Base-by-base conservation (phyloP, 2,888 invertebrate species). In the Boloria selene region DNA sequence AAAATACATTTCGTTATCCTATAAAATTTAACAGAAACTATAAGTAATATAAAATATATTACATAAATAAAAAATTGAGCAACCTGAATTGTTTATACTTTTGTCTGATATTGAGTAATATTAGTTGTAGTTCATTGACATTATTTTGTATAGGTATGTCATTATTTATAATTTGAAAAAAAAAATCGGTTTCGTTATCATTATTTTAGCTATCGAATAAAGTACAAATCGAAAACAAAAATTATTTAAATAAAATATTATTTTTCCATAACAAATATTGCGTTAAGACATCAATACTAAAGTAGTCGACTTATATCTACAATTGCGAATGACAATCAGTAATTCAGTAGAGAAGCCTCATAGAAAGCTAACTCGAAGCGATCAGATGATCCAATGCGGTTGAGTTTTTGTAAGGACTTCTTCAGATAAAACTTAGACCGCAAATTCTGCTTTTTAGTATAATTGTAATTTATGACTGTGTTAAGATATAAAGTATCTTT, bases 271-370 rank as follows among this genome's bases (percentile, higher is more conserved):
- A 38, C 10, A 38, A 7, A 38, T 38, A 38, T 38, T 38, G 10
- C 10, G 10, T 14, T 13, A 38, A 16, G n/a, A 38, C 10, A 16
- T 4, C 31, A 22, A 16, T 14, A 14, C 38, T 51, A 17, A 53
- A 68, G 61, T 58, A 68, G 58, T 50, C 61, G 17, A 56, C 26
- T 49, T 61, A 60, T 58, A 64, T 14, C 26, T 49, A 58, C 55
- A 42, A 66, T 66, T 54, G 62, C 18, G 49, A 58, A 62, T 63
- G 64, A 62, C 62, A 65, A 61, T 62, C 61, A 69, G 77, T 76
- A 80, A 80, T 81, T 78, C 77, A 70, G 73, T 66, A 72, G 72
- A 54, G 82, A 81, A 83, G 78, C 80, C 80, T 74, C 73, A 77
- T 78, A 71, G 64, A 75, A 72, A 69, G 54, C 64, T 73, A 74